Evolutionary conservation across 1,140 invertebrate genomes (phyloP).

Genomic region (Lucilia sericata): DNA sequence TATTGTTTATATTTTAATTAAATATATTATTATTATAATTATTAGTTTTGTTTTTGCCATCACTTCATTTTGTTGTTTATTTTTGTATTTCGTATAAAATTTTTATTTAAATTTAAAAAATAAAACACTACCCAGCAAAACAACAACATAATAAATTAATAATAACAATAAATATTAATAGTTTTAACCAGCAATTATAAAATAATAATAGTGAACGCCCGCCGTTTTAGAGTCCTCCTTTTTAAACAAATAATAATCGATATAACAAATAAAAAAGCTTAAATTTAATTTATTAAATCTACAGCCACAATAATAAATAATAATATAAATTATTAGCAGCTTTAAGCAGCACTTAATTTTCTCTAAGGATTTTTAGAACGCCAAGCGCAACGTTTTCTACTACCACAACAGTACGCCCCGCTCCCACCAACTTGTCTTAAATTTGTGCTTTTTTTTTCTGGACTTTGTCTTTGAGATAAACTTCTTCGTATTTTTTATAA

Average conservation of each 20-base stretch:
- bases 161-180: neutral
- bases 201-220: neutral
- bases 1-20: too few relatives aligned
- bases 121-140: neutral
- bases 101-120: neutral
- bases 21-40: too few relatives aligned
- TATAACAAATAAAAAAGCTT: neutral
- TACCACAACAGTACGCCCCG: too few relatives aligned
- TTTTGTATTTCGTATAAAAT: neutral
- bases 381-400: too few relatives aligned
- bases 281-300: neutral
- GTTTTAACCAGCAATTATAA: neutral
- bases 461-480: too few relatives aligned
- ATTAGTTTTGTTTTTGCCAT: too few relatives aligned
- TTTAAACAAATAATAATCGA: neutral
- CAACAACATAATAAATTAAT: neutral
- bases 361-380: too few relatives aligned
- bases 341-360: neutral
- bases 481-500: too few relatives aligned
- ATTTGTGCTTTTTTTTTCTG: too few relatives aligned
- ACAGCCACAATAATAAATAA: neutral
- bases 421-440: too few relatives aligned
- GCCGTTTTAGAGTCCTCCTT: conserved; percentile 27
- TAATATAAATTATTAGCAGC: neutral
- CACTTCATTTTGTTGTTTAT: neutral